phyloP scores from a whole-genome alignment of 2,888 invertebrate species.

The Aphrophora alni region DNA sequence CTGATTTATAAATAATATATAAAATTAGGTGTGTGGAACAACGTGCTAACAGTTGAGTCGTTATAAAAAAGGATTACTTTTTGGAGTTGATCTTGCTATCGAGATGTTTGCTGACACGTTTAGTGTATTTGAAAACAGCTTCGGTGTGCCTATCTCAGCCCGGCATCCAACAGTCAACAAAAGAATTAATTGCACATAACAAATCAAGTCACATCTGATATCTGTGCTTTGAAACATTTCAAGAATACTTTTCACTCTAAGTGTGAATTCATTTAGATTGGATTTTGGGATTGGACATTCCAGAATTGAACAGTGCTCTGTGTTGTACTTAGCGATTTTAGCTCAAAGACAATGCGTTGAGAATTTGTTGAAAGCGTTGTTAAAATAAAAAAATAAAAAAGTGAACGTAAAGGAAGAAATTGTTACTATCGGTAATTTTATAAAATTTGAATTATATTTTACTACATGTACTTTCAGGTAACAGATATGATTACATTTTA shows the following conservation, averaged over 20 bases:
- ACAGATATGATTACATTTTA: too few species aligned
- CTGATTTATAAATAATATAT: background rate
- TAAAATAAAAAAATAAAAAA: too few species aligned
- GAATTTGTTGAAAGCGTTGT: too few species aligned
- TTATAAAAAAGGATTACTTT: background rate
- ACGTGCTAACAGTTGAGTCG: background rate
- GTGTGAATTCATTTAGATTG: slow-evolving; percentile 6
- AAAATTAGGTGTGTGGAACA: too few species aligned
- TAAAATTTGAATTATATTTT: too few species aligned
- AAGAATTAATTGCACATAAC: background rate
- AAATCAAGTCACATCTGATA: slow-evolving; percentile 9
- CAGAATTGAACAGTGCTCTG: background rate
- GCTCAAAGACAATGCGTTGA: too few species aligned
- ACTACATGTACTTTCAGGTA: too few species aligned
- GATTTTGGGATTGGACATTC: background rate
- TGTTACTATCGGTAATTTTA: too few species aligned
- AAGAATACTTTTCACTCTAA: background rate
- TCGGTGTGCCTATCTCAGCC: background rate
- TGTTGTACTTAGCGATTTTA: too few species aligned
- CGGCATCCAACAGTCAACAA: background rate
- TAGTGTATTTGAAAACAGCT: background rate
- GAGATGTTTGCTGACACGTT: background rate
- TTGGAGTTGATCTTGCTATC: background rate
- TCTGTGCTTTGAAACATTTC: background rate
- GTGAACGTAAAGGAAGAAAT: too few species aligned